Percentiles rank a stretch among this genome's conserved stretches.
Evolutionary conservation across 2,888 invertebrate genomes (phyloP).

Genomic region (Eupithecia abbreviata): DNA sequence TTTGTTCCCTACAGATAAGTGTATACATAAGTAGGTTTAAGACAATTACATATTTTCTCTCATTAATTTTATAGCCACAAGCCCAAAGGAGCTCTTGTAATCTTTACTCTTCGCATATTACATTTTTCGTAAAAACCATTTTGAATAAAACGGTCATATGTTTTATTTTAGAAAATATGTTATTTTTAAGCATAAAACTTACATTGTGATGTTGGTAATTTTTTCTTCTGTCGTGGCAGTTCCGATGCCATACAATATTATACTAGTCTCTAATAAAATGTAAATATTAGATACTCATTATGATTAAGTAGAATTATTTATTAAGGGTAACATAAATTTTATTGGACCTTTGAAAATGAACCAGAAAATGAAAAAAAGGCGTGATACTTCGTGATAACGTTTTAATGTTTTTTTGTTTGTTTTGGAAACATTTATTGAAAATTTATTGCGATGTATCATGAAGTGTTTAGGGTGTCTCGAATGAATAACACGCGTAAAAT

Average conservation of each 20-base stretch:
- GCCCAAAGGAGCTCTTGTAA: conserved; percentile 12
- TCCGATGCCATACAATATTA: conserved; percentile 46
- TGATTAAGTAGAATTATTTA: conserved; percentile 76
- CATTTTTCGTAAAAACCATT: conserved; percentile 20
- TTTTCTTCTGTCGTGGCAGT: conserved; percentile 42
- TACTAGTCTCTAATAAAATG: conserved; percentile 78
- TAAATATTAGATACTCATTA: conserved; percentile 81
- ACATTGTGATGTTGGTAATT: conserved; percentile 26
- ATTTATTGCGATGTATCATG: conserved; percentile 53
- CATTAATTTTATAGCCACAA: neutral
- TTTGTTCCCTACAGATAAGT: neutral
- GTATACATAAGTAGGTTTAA: conserved; percentile 1
- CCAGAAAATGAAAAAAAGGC: conserved; percentile 58
- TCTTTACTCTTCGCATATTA: conserved; percentile 7
- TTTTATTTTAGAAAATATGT: conserved; percentile 35
- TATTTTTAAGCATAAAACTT: conserved; percentile 18
- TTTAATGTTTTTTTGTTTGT: conserved; percentile 21
- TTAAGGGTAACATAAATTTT: conserved; percentile 70
- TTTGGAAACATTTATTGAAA: conserved; percentile 12
- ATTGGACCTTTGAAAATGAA: conserved; percentile 61
- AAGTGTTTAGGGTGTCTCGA: conserved; percentile 12
- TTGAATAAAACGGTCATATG: conserved; percentile 23
- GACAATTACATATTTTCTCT: neutral
- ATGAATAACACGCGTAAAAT: neutral
- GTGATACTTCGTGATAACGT: conserved; percentile 53